Evolutionary conservation across 2,888 invertebrate genomes (phyloP).

Genomic region (Agrochola lota): DNA sequence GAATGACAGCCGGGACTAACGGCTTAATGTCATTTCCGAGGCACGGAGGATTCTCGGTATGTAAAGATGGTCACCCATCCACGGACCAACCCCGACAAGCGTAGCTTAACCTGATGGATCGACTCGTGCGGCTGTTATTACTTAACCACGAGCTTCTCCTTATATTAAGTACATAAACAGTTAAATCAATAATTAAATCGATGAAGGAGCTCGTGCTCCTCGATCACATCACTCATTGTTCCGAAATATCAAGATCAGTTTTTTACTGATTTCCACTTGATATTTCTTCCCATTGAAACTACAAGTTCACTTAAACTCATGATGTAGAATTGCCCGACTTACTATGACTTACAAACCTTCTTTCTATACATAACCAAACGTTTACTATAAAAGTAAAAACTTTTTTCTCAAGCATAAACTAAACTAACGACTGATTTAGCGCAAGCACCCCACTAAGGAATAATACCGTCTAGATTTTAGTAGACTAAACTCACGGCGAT

Average conservation of each 20-base stretch:
- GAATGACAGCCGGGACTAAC: too few species aligned
- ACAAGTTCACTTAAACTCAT: neutral
- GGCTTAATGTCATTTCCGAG: too few species aligned
- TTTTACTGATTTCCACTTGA: neutral
- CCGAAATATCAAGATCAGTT: neutral
- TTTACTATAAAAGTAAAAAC: neutral
- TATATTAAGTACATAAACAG: too few species aligned
- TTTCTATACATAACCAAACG: neutral
- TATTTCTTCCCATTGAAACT: neutral
- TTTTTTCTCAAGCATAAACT: constrained; percentile 5
- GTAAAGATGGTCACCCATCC: too few species aligned
- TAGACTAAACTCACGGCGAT: constrained; percentile 49
- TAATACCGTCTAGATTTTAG: constrained; percentile 43
- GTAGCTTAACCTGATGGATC: too few species aligned
- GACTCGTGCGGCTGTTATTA: too few species aligned
- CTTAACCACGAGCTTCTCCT: too few species aligned
- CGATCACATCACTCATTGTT: too few species aligned
- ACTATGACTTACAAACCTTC: neutral
- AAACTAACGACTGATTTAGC: constrained; percentile 29
- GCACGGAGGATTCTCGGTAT: too few species aligned
- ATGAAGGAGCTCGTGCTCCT: too few species aligned
- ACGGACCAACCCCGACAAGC: too few species aligned
- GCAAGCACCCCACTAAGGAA: constrained; percentile 8
- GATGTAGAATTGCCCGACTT: neutral
- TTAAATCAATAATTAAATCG: too few species aligned